Conservation (phyloP, 2,113 vertebrate genomes). For the Aphyosemion australe region DNA sequence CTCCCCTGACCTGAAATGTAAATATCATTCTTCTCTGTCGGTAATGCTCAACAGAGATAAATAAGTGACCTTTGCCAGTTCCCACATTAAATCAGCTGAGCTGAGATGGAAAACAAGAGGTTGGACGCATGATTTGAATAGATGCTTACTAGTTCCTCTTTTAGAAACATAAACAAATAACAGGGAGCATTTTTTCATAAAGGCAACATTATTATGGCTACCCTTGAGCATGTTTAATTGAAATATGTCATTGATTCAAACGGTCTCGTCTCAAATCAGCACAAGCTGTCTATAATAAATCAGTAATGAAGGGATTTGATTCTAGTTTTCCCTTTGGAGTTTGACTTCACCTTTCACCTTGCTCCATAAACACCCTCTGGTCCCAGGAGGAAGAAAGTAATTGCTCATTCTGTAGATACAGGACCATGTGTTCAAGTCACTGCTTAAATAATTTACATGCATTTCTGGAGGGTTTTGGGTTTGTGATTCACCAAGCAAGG, state of each 20-base stretch:
- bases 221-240: conserved; percentile 24
- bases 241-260: conserved; percentile 24
- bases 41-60: conserved; percentile 33
- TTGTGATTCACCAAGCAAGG: conserved; percentile 81
- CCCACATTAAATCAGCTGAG: conserved; percentile 40
- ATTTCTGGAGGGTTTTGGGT: conserved; percentile 80
- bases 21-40: conserved; percentile 69
- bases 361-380: conserved; percentile 79
- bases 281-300: conserved; percentile 49
- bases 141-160: too few relatives aligned
- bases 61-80: conserved; percentile 65
- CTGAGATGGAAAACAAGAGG: conserved; percentile 14
- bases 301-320: conserved; percentile 69
- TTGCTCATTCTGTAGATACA: conserved; percentile 92
- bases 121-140: not conserved
- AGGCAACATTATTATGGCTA: not conserved
- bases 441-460: conserved; percentile 93
- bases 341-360: conserved; percentile 66
- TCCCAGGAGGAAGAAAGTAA: conserved; percentile 85
- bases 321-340: conserved; percentile 50
- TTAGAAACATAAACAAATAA: too few relatives aligned
- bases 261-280: conserved; percentile 34
- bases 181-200: too few relatives aligned
- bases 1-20: conserved; percentile 43
- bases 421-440: conserved; percentile 86